Conservation (phyloP, 2,888 invertebrate genomes). For the Brenthis hecate region DNA sequence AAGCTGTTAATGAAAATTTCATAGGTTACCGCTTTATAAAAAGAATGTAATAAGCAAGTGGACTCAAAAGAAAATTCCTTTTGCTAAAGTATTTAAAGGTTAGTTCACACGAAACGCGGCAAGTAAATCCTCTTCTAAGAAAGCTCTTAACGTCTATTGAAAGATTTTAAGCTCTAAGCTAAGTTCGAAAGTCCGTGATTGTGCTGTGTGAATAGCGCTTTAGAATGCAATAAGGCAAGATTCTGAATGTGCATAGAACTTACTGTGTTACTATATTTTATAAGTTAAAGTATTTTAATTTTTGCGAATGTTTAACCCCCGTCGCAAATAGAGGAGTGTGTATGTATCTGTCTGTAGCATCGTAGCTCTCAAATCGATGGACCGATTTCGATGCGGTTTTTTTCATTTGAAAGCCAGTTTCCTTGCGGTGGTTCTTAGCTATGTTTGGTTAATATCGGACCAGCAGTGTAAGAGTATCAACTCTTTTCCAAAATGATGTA, state of each 20-base stretch:
- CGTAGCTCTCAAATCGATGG: too few species aligned
- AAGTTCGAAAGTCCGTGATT: slow-evolving; percentile 13
- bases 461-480: too few species aligned
- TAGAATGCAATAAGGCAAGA: slow-evolving; percentile 8
- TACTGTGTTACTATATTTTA: too few species aligned
- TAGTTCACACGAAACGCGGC: background rate
- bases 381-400: too few species aligned
- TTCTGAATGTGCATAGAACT: background rate
- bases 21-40: slow-evolving; percentile 24
- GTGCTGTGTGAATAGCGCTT: slow-evolving; percentile 15
- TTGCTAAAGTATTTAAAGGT: slow-evolving; percentile 1
- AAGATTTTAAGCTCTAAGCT: slow-evolving; percentile 16
- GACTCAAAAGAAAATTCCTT: background rate
- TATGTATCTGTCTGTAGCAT: too few species aligned
- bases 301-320: too few species aligned
- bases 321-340: too few species aligned
- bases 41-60: slow-evolving; percentile 29
- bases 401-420: too few species aligned
- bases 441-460: too few species aligned
- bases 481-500: too few species aligned
- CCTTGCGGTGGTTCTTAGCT: too few species aligned
- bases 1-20: slow-evolving; percentile 29
- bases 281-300: too few species aligned
- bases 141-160: slow-evolving; percentile 23
- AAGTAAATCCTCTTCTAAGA: background rate